Conservation (phyloP, 2,888 invertebrate species). For the Scrobipalpa costella region DNA sequence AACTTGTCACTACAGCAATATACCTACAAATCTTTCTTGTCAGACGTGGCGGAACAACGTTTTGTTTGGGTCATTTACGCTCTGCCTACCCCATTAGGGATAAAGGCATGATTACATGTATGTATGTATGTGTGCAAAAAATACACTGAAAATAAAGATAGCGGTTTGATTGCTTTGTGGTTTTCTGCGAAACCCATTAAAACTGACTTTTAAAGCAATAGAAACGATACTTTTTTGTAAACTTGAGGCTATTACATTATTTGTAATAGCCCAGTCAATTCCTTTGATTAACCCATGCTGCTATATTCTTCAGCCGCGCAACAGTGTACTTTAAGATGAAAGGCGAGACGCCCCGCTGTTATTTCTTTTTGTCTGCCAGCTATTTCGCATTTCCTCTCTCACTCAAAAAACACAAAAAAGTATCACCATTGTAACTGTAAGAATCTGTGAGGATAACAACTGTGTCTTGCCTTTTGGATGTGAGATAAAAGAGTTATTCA, state of each 20-base stretch:
- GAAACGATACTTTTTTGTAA: no score
- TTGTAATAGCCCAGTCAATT: neutral
- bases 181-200: no score
- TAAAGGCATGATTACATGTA: no score
- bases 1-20: no score
- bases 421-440: slow-evolving; percentile 32
- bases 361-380: slow-evolving; percentile 24
- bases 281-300: neutral
- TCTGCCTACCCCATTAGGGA: no score
- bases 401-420: slow-evolving; percentile 25
- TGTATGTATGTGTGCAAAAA: no score
- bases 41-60: no score
- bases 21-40: no score
- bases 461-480: slow-evolving; percentile 16
- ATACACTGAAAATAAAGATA: no score
- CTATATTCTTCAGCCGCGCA: neutral
- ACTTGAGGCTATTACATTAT: no score
- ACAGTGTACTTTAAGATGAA: slow-evolving; percentile 1
- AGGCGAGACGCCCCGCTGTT: neutral
- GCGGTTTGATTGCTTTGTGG: no score
- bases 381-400: slow-evolving; percentile 11
- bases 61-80: no score
- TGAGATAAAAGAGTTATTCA: slow-evolving; percentile 32
- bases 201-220: neutral
- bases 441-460: slow-evolving; percentile 25